Evolutionary conservation across 92 coral and sea anemone genomes (phyloP), one percentile per base, ranked within the genome.

Genomic region (Palythoa caribaeorum): DNA sequence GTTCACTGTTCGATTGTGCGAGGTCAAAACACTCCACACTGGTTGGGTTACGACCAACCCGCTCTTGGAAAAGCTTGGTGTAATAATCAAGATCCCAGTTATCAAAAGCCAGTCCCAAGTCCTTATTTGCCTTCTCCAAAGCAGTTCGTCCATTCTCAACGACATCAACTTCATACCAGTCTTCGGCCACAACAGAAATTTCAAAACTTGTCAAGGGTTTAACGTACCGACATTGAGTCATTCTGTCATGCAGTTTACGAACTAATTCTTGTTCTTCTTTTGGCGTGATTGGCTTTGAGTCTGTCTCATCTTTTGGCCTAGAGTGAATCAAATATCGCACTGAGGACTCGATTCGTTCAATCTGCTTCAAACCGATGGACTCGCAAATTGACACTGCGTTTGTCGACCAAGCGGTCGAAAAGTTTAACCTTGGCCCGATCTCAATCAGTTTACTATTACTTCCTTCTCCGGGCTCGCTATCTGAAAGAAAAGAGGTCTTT

Each of bases 11-110:
- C 2, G 98, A 95, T 90, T 96, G 99, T 3, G 99, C 99, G 79
- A 96, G 79, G 90, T 96, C 99, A 94, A 96, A 96, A 85, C 99
- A 96, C 84, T 96, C 99, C 4, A 96, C 99, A 86, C 96, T 96
- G 16, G 99, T 95, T 3, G 99, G 99, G 73, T 96, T 95, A 73
- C 99, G 90, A 51, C 94, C 89, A 13, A 96, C 96, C 19, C 88
- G 90, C 78, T 95, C 98, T 44, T 89, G 90, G 71, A 96, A 96
- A 71, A 96, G 84, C 35, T 92, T 84, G 9, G 98, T 92, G 91
- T 96, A 96, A 79, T 96, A 96, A 57, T 95, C 94, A 5, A 96
- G 90, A 74, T 96, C 99, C 99, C 99, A 96, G 35, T 94, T 88
- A 73, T 96, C 99, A 78, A 96, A 96, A n/a, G 99, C 99, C 2